These are phyloP conservation scores for Pipra filicauda DNA, from an alignment of 2,113 vertebrate genomes.

Conservation along the genomic window DNA sequence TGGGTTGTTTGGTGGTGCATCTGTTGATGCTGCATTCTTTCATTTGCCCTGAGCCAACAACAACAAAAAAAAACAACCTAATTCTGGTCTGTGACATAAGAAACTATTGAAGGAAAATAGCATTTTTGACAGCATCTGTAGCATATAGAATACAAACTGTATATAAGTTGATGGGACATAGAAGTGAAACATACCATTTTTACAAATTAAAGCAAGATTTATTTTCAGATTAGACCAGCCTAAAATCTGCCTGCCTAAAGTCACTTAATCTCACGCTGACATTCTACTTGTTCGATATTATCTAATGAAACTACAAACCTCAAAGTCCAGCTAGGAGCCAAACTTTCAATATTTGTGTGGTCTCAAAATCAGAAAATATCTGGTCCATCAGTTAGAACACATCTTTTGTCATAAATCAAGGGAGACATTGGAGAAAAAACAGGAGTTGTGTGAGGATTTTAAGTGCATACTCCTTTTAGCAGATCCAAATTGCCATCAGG, in stretches of 20 bases:
- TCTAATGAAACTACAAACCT: background rate
- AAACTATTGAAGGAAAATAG: background rate
- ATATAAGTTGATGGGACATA: background rate
- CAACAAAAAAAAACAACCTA: background rate
- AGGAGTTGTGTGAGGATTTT: background rate
- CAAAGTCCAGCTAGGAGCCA: background rate
- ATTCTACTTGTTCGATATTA: background rate
- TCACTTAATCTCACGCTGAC: background rate
- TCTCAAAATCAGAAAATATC: constrained; percentile 2
- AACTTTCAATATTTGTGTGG: background rate
- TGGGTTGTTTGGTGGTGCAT: constrained; percentile 75
- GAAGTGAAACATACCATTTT: background rate
- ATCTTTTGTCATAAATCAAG: background rate
- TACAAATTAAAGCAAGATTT: background rate
- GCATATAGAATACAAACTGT: background rate
- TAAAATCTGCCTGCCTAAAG: background rate
- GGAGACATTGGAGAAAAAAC: background rate
- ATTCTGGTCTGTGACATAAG: constrained; percentile 48
- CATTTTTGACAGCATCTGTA: background rate
- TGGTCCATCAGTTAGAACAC: background rate
- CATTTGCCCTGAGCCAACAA: constrained; percentile 55
- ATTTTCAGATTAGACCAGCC: background rate
- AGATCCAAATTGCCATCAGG: constrained; percentile 34
- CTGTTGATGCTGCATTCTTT: constrained; percentile 68
- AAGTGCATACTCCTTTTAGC: background rate